Percentiles rank a stretch among this genome's conserved stretches.
Evolutionary conservation across 2,797 vertebrate species (phyloP).

Genomic region (Pteropus rufus): DNA sequence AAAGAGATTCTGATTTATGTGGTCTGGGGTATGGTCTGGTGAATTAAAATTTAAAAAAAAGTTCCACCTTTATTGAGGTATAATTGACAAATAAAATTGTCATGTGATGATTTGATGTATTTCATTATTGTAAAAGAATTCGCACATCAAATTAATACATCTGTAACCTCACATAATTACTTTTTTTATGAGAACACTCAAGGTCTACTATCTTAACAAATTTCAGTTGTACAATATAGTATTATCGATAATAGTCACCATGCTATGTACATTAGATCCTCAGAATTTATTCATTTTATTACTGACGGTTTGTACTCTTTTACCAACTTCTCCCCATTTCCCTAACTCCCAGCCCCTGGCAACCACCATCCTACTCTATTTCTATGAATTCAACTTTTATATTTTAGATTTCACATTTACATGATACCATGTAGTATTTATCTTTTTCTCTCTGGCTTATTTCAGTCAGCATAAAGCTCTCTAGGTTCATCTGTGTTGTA

Average conservation of each 20-base stretch:
- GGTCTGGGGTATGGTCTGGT: background rate
- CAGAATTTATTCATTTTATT: background rate
- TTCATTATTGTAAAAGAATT: background rate
- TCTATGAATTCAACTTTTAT: background rate
- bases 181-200: background rate
- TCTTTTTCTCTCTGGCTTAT: background rate
- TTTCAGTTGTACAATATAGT: background rate
- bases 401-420: background rate
- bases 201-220: background rate
- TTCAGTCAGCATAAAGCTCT: background rate
- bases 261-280: background rate
- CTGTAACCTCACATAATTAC: background rate
- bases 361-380: background rate
- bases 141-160: background rate
- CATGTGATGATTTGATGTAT: background rate
- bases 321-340: background rate
- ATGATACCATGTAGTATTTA: background rate
- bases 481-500: background rate
- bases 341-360: no score
- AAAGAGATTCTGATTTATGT: conserved; percentile 18
- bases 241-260: background rate
- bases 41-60: background rate
- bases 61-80: background rate
- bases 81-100: background rate
- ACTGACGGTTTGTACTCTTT: background rate